Percentiles rank a stretch among this genome's conserved stretches.
Evolutionary conservation across 2,888 invertebrate genomes (phyloP).

Genomic region (Aporophyla nigra): DNA sequence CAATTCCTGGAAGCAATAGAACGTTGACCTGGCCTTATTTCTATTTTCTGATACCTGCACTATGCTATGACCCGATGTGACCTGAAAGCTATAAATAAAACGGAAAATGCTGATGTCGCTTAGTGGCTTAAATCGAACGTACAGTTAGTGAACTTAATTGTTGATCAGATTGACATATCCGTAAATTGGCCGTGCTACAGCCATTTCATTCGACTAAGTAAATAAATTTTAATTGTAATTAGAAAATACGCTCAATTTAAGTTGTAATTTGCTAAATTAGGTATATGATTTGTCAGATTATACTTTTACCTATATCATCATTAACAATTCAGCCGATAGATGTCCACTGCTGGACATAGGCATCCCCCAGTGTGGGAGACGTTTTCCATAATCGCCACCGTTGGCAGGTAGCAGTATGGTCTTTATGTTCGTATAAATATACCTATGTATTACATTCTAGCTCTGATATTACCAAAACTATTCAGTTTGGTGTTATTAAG

Average conservation of each 20-base stretch:
- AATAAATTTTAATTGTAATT: not conserved
- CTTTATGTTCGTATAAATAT: too few species aligned
- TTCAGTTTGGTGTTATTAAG: not conserved
- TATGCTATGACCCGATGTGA: conserved; percentile 1
- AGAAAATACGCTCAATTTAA: not conserved
- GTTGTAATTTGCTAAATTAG: not conserved
- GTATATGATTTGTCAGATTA: not conserved
- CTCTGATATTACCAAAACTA: not conserved
- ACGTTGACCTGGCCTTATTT: conserved; percentile 51
- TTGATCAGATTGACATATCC: not conserved
- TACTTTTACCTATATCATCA: too few species aligned
- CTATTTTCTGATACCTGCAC: conserved; percentile 14
- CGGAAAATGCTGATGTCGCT: not conserved
- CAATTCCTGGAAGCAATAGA: conserved; percentile 31
- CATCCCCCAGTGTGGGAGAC: too few species aligned
- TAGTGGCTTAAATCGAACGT: not conserved
- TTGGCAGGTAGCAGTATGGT: too few species aligned
- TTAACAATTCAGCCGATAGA: too few species aligned
- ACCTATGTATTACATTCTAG: too few species aligned
- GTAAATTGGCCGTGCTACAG: not conserved
- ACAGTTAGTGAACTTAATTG: not conserved
- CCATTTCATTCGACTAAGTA: not conserved
- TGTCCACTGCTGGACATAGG: too few species aligned
- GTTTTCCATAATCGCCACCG: too few species aligned
- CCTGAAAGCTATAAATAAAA: not conserved